Conservation (phyloP, 1,140 invertebrate genomes). For the Macrosteles quadrilineatus region DNA sequence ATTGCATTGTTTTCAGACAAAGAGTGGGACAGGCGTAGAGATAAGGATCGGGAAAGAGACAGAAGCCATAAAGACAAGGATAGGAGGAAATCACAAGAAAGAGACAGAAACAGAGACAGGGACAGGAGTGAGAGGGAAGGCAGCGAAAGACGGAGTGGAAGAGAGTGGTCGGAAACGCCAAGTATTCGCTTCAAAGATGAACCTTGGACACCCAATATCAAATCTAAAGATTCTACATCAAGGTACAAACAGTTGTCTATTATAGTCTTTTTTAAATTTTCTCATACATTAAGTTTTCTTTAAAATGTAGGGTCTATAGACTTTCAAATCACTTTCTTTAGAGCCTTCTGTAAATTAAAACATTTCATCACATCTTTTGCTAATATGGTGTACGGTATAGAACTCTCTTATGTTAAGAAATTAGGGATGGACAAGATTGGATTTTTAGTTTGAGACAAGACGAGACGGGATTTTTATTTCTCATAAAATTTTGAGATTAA, state of each 20-base stretch:
- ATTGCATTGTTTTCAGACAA: slow-evolving; percentile 31
- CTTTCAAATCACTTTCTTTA: too few species aligned
- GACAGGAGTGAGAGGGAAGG: slow-evolving; percentile 35
- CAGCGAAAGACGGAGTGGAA: slow-evolving; percentile 20
- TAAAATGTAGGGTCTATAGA: too few species aligned
- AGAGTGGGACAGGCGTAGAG: slow-evolving; percentile 38
- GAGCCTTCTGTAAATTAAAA: too few species aligned
- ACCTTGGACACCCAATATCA: slow-evolving; percentile 75
- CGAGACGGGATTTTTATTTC: too few species aligned
- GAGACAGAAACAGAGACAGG: slow-evolving; percentile 47
- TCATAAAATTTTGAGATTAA: too few species aligned
- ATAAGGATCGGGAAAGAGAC: slow-evolving; percentile 41
- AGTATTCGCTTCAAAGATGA: slow-evolving; percentile 71
- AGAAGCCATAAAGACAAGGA: slow-evolving; percentile 46
- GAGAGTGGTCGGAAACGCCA: slow-evolving; percentile 54
- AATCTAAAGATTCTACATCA: slow-evolving; percentile 68
- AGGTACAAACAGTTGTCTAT: too few species aligned
- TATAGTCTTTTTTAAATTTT: background rate
- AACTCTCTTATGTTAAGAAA: too few species aligned
- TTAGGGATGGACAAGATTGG: too few species aligned
- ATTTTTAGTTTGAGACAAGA: too few species aligned
- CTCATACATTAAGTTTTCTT: too few species aligned
- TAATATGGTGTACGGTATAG: too few species aligned
- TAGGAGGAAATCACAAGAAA: slow-evolving; percentile 41
- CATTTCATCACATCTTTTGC: too few species aligned